Evolutionary conservation across 92 coral and sea anemone genomes (phyloP).

Genomic region (Bergia puertoricense): DNA sequence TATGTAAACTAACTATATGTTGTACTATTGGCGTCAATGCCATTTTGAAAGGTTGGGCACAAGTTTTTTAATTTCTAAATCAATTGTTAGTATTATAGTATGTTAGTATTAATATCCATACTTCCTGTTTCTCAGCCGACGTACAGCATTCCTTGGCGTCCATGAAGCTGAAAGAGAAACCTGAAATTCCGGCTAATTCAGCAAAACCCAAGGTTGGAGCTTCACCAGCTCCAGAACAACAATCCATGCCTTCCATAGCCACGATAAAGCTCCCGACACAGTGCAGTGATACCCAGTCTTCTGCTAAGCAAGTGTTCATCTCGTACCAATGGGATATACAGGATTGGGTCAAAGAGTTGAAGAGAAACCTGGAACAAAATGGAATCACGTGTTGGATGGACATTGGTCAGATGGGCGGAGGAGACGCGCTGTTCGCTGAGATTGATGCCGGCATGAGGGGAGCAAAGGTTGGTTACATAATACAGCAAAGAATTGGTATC

Average conservation of each 20-base stretch:
- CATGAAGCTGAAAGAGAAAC: neutral
- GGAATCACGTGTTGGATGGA: slow-evolving; percentile 92
- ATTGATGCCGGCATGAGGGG: slow-evolving; percentile 86
- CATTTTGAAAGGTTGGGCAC: too few relatives aligned
- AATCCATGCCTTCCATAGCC: neutral
- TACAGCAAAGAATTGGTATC: neutral
- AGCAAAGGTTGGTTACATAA: slow-evolving; percentile 56
- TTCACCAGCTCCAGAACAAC: neutral
- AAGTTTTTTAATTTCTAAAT: too few relatives aligned
- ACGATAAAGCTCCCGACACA: neutral
- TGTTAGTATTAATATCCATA: too few relatives aligned
- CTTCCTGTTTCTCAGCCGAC: neutral
- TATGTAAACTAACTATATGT: too few relatives aligned
- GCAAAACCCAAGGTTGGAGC: neutral
- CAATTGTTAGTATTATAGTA: too few relatives aligned
- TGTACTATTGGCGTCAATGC: too few relatives aligned
- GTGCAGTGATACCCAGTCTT: neutral
- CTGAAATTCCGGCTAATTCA: neutral
- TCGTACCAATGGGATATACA: slow-evolving; percentile 97
- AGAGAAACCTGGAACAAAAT: slow-evolving; percentile 55
- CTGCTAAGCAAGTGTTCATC: slow-evolving; percentile 66
- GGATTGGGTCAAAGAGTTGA: slow-evolving; percentile 62
- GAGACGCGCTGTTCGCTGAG: slow-evolving; percentile 76
- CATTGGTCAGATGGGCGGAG: slow-evolving; percentile 93
- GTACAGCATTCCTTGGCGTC: neutral